phyloP scores from a whole-genome alignment of 2,113 vertebrate genomes.

The human (Homo sapiens) region GRCh38 chr1:90365001-90365500 shows the following conservation, averaged over 20 bases:
- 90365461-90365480: neutral
- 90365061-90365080: neutral
- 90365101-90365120: neutral
- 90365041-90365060: neutral
- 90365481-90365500: neutral
- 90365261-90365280: neutral
- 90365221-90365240: neutral
- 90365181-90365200: neutral
- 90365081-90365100: neutral
- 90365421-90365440: neutral
- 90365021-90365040: conserved; percentile 1
- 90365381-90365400: neutral
- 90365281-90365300: neutral
- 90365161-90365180: neutral
- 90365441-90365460: neutral
- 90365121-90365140: neutral
- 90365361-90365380: neutral
- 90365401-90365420: neutral
- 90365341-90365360: neutral
- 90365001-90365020: neutral
- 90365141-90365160: neutral
- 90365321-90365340: neutral
- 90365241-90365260: neutral
- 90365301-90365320: neutral
- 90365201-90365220: neutral